Evolutionary conservation across 2,888 invertebrate genomes (phyloP), one percentile per base, ranked within the genome.

Genomic region (Dicycla oo): DNA sequence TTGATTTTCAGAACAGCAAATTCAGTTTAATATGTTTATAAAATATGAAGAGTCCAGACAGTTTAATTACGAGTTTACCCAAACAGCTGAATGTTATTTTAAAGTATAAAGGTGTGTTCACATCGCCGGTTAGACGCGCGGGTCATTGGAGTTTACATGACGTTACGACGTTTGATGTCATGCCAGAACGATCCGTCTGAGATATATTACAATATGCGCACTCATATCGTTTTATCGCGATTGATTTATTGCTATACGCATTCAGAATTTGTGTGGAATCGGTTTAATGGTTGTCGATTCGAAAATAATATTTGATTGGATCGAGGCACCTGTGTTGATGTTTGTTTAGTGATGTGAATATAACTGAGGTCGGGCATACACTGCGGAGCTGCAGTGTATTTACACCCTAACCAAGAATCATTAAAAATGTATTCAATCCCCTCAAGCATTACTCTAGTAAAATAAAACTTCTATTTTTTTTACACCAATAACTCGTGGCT

Each of bases 131-230:
- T 81, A 76, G 78, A 75, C 79, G 72, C 78, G 71, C 79, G 78
- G 88, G 88, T 90, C 90, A 88, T 85, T 86, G 84, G 77, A 78
- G 87, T 88, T 82, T 82, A 82, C 65, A 38, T 77, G 79, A 80
- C 47, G 64, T 65, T 78, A 71, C 63, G 69, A 73, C 68, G 62
- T 86, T 90, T 90, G 90, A 89, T 86, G 86, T 81, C 30, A 75
- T 89, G 90, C 90, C 90, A 90, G 84, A 78, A 84, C 66, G 62
- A 80, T 86, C 64, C 49, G 71, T 65, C 45, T 53, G 74, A 81
- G 78, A 80, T 72, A 73, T 71, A 73, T 69, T 62, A 72, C 73
- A 72, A 72, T 63, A 70, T 69, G 66, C 63, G 68, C 64, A 74
- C 78, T 82, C 89, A 74, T 77, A 86, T 81, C 73, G 73, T 69